Conservation (phyloP, 2,113 vertebrate species). For the Saiga tatarica region DNA sequence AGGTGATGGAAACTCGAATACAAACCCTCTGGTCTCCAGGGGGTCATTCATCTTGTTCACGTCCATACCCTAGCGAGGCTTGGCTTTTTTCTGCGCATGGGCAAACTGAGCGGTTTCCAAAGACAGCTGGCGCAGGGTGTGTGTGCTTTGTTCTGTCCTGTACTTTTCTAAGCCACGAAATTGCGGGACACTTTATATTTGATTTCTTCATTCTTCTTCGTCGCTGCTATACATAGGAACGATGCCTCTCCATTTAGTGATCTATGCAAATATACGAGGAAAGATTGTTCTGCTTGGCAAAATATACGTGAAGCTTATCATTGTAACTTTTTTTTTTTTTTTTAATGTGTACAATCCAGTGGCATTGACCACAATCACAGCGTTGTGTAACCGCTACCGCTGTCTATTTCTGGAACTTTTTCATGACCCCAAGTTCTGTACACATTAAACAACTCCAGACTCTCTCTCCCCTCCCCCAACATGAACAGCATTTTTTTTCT, state of each 20-base stretch:
- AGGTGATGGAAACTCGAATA: slow-evolving; percentile 81
- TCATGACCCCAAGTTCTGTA: neutral
- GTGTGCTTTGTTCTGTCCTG: neutral
- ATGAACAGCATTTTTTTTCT: neutral
- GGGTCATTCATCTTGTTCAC: slow-evolving; percentile 82
- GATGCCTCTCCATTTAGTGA: neutral
- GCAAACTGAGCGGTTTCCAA: slow-evolving; percentile 53
- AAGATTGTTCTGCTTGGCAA: neutral
- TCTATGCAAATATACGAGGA: neutral
- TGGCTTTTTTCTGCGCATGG: slow-evolving; percentile 77
- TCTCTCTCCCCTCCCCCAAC: neutral
- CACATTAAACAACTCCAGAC: neutral
- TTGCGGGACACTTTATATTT: neutral
- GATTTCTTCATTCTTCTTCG: neutral
- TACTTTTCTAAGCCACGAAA: slow-evolving; percentile 22
- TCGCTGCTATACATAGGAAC: neutral
- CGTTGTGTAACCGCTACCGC: neutral
- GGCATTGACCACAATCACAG: neutral
- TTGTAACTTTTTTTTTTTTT: neutral
- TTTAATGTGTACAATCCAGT: neutral
- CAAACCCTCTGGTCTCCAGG: slow-evolving; percentile 81
- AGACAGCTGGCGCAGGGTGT: slow-evolving; percentile 41
- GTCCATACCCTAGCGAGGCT: slow-evolving; percentile 76
- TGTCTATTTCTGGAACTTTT: neutral
- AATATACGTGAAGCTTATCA: neutral